Conservation (phyloP, 2,797 vertebrate species). For the Falco peregrinus region DNA sequence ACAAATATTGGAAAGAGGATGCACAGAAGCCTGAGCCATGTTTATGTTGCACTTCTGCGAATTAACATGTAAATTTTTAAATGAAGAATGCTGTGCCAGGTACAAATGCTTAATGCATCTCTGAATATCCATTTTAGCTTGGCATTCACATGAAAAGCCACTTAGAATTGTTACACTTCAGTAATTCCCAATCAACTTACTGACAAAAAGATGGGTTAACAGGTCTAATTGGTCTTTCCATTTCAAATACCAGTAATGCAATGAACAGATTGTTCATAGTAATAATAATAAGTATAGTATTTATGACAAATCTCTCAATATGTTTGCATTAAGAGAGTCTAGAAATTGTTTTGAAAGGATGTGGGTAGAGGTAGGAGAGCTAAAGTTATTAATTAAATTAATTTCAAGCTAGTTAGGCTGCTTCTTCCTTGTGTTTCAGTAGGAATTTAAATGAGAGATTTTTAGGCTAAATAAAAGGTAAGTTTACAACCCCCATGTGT, state of each 20-base stretch:
- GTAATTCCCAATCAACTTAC: constrained; percentile 63
- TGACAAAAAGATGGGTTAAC: constrained; percentile 69
- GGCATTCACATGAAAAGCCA: constrained; percentile 61
- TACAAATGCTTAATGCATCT: constrained; percentile 59
- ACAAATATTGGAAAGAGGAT: background rate
- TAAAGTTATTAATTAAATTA: background rate
- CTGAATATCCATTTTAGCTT: constrained; percentile 67
- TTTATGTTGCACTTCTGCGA: constrained; percentile 24
- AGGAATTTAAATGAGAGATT: background rate
- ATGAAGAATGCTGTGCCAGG: constrained; percentile 19
- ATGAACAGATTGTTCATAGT: constrained; percentile 48
- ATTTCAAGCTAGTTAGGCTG: background rate
- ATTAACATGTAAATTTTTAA: constrained; percentile 53
- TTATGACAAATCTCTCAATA: constrained; percentile 48
- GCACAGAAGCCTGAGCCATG: background rate
- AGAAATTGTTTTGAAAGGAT: constrained; percentile 22
- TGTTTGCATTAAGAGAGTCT: constrained; percentile 10
- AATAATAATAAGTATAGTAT: constrained; percentile 49
- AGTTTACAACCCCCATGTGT: background rate
- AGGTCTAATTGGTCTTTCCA: constrained; percentile 65
- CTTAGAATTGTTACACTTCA: constrained; percentile 52
- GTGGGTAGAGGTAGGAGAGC: background rate
- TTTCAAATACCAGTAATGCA: constrained; percentile 56
- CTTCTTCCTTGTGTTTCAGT: background rate
- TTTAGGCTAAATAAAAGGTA: background rate